A percentile compares a stretch with the other conserved stretches of the same genome.
Conservation (phyloP, 2,113 vertebrate species). For the Ptyas mucosa region DNA sequence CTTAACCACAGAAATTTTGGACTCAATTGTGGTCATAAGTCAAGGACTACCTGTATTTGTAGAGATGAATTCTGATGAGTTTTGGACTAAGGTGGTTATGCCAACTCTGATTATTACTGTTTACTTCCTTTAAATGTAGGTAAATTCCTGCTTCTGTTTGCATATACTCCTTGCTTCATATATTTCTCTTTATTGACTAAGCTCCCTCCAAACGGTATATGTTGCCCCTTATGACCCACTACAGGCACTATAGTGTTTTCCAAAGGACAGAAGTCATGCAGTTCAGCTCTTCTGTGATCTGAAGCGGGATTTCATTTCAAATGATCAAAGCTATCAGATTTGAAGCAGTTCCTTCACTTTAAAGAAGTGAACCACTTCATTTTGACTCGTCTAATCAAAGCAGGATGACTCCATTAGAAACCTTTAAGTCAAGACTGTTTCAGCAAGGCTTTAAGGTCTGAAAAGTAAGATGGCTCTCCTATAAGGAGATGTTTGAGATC, state of each 20-base stretch:
- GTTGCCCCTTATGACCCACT: neutral
- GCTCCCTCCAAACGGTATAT: neutral
- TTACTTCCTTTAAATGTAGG: neutral
- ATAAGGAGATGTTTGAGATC: neutral
- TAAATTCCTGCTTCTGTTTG: neutral
- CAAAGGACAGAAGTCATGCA: neutral
- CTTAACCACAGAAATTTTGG: no score
- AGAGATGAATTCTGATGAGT: neutral
- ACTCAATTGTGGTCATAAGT: no score
- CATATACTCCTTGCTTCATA: neutral
- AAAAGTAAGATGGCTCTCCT: neutral
- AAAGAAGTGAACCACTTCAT: neutral
- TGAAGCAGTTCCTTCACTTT: neutral
- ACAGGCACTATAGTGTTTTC: neutral
- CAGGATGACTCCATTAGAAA: neutral
- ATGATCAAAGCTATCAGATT: neutral
- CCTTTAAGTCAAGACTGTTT: neutral
- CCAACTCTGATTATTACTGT: neutral
- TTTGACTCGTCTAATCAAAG: neutral
- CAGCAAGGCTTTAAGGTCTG: neutral
- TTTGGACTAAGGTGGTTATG: neutral
- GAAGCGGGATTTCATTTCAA: neutral
- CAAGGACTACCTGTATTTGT: neutral
- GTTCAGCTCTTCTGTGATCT: neutral
- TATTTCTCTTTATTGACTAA: neutral